Percentiles rank a stretch among this genome's conserved stretches.
Conservation (phyloP, 2,113 vertebrate genomes). For the Lamprologus lemairii region DNA sequence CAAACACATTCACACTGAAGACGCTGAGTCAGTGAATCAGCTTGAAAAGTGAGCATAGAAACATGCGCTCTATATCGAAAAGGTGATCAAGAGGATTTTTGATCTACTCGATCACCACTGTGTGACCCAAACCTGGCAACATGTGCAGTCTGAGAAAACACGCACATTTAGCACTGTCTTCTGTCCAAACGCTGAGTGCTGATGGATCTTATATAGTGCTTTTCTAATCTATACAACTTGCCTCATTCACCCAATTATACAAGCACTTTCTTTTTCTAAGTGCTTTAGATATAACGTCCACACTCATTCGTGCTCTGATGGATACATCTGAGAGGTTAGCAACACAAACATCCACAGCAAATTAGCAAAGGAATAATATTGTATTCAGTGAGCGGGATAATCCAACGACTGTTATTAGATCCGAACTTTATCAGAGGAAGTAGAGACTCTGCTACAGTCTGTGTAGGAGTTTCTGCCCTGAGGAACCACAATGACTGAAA, state of each 20-base stretch:
- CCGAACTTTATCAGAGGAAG: neutral
- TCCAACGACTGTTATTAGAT: neutral
- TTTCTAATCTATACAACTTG: neutral
- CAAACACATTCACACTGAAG: neutral
- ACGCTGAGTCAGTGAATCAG: neutral
- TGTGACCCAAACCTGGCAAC: neutral
- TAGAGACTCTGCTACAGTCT: neutral
- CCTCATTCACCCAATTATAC: neutral
- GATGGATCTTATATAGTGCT: neutral
- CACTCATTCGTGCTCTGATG: neutral
- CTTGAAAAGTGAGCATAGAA: neutral
- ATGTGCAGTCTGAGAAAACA: neutral
- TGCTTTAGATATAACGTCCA: neutral
- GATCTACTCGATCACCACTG: neutral
- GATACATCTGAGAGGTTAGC: neutral
- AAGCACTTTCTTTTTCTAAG: neutral
- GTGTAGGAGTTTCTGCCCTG: neutral
- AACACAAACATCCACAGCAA: neutral
- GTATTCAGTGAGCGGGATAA: neutral
- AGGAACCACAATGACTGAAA: neutral
- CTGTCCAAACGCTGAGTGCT: neutral
- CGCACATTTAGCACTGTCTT: neutral
- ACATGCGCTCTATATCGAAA: neutral
- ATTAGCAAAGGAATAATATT: neutral
- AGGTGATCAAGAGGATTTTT: neutral